These are phyloP conservation scores for Cydia pomonella DNA, from an alignment of 1,140 invertebrate genomes.

Conservation along the genomic window DNA sequence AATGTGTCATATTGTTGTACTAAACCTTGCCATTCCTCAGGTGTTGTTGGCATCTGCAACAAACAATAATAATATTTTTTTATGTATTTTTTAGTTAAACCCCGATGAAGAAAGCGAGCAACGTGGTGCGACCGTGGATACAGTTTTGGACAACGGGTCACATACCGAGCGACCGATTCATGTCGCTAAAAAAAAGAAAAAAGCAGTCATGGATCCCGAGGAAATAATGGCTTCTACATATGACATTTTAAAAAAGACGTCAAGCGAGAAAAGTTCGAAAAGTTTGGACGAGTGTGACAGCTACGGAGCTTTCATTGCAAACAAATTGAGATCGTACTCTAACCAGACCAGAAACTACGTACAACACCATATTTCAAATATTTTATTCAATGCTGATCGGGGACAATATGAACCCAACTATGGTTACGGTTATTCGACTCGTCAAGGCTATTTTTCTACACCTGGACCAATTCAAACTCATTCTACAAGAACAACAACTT, in stretches of 20 bases:
- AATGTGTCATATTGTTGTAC: too few species aligned
- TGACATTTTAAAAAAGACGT: conserved; percentile 39
- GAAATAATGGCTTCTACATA: conserved; percentile 39
- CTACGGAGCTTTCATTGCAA: conserved; percentile 35
- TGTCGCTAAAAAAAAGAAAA: conserved; percentile 37
- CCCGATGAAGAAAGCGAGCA: too few species aligned
- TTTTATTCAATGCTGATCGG: conserved; percentile 41
- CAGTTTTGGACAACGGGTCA: too few species aligned
- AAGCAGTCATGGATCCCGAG: conserved; percentile 35
- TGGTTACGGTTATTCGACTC: conserved; percentile 32
- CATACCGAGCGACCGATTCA: not conserved
- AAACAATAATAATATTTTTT: too few species aligned
- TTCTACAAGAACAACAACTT: conserved; percentile 34
- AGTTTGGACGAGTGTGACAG: conserved; percentile 31
- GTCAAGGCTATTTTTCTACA: too few species aligned
- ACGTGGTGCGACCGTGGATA: too few species aligned
- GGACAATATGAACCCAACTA: conserved; percentile 39
- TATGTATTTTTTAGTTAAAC: too few species aligned
- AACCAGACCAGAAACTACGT: conserved; percentile 34
- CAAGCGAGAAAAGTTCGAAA: conserved; percentile 30
- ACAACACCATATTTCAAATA: conserved; percentile 38
- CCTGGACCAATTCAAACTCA: not conserved
- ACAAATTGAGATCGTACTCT: conserved; percentile 40
- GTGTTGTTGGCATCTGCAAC: conserved; percentile 42
- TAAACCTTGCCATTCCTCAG: conserved; percentile 38